Evolutionary conservation across 2,797 vertebrate genomes (phyloP).

Genomic region (Labroides dimidiatus): DNA sequence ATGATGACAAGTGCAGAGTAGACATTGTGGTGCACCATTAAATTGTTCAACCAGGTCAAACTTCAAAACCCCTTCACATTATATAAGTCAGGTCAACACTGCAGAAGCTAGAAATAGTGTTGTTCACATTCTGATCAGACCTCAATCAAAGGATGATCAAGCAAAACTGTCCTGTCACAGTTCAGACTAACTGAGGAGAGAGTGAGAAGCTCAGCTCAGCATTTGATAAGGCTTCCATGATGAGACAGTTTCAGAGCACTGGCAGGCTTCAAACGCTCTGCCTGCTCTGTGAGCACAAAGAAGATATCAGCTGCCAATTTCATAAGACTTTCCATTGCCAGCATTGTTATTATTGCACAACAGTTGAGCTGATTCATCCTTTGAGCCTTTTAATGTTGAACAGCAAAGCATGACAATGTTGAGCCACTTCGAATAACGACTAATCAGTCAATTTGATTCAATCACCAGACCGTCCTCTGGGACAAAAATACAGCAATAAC

Average conservation of each 20-base stretch:
- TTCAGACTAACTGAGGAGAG: conserved; percentile 18
- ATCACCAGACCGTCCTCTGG: background rate
- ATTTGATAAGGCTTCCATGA: conserved; percentile 33
- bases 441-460: background rate
- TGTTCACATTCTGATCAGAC: conserved; percentile 27
- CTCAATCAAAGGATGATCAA: conserved; percentile 7
- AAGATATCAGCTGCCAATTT: conserved; percentile 27
- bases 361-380: conserved; percentile 33
- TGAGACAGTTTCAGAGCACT: conserved; percentile 20
- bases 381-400: background rate
- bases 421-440: background rate
- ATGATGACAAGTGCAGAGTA: background rate
- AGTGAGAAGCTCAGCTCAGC: conserved; percentile 13
- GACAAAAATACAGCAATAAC: background rate
- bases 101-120: conserved; percentile 9
- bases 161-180: conserved; percentile 28
- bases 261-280: conserved; percentile 21
- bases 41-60: conserved; percentile 13
- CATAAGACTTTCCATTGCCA: conserved; percentile 20
- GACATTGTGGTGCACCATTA: background rate
- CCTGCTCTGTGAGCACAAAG: conserved; percentile 12
- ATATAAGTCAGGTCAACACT: conserved; percentile 17
- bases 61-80: conserved; percentile 1
- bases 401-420: conserved; percentile 7
- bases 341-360: conserved; percentile 14